A percentile compares a stretch with the other conserved stretches of the same genome.
These are phyloP conservation scores for Bathynomus jamesi DNA, from an alignment of 1,140 invertebrate genomes.

Conservation along the genomic window DNA sequence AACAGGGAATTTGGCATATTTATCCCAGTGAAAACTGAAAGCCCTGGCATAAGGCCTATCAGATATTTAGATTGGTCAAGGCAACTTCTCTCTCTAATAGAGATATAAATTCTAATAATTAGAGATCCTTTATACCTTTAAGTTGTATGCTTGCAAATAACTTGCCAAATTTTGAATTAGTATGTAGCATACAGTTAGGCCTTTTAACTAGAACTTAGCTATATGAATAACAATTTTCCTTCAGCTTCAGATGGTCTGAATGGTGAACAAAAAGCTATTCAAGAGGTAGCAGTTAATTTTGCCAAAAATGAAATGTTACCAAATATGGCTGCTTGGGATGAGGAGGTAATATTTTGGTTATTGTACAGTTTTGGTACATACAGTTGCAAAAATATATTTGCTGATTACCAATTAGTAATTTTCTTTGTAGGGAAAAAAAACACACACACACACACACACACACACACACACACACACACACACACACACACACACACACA, in stretches of 20 bases:
- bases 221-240: constrained; percentile 18
- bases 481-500: no score
- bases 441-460: no score
- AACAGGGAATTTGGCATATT: no score
- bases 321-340: constrained; percentile 56
- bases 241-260: constrained; percentile 47
- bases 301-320: constrained; percentile 53
- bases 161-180: constrained; percentile 26
- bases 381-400: neutral
- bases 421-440: neutral
- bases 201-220: neutral
- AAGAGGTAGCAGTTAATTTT: constrained; percentile 52
- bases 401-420: no score
- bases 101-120: no score
- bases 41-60: no score
- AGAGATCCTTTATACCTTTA: no score
- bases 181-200: no score
- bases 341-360: constrained; percentile 44
- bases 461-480: no score
- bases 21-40: no score
- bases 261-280: constrained; percentile 53
- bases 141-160: neutral
- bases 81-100: no score
- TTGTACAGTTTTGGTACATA: constrained; percentile 1
- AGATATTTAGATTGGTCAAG: no score